Conservation (phyloP, 1,140 invertebrate species). For the Caenorhabditis brenneri region DNA sequence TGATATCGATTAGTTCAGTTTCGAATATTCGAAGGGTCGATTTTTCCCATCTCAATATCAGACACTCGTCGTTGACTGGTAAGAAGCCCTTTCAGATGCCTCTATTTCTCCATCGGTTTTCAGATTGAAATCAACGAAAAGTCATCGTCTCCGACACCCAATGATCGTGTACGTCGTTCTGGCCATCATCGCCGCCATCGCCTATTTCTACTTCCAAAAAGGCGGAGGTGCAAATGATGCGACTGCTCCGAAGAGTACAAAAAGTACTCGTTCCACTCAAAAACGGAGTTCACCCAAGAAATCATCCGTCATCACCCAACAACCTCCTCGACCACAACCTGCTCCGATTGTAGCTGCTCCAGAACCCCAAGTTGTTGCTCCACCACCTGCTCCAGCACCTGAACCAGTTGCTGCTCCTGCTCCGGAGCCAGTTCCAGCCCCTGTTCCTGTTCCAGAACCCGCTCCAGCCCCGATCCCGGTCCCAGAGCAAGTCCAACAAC, state of each 20-base stretch:
- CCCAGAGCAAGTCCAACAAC: background rate
- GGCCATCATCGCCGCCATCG: conserved; percentile 11
- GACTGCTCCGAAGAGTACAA: background rate
- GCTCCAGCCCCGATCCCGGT: background rate
- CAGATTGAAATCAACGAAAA: background rate
- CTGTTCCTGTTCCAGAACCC: background rate
- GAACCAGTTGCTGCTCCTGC: background rate
- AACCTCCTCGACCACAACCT: background rate
- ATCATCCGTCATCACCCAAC: background rate
- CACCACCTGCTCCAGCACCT: background rate
- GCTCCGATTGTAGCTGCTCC: background rate
- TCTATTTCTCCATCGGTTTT: background rate
- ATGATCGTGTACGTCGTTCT: conserved; percentile 23
- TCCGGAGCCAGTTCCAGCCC: background rate
- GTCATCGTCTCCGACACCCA: background rate
- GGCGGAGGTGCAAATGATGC: background rate
- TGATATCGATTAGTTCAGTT: too few species aligned
- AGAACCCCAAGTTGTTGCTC: background rate
- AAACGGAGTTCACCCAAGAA: background rate
- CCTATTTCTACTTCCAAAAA: background rate
- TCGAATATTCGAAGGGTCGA: background rate
- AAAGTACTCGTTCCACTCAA: background rate
- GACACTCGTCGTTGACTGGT: background rate
- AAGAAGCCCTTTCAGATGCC: background rate
- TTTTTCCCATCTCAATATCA: background rate